These are phyloP conservation scores for Hymenochirus boettgeri DNA, from an alignment of 2,113 vertebrate species.

Conservation along the genomic window DNA sequence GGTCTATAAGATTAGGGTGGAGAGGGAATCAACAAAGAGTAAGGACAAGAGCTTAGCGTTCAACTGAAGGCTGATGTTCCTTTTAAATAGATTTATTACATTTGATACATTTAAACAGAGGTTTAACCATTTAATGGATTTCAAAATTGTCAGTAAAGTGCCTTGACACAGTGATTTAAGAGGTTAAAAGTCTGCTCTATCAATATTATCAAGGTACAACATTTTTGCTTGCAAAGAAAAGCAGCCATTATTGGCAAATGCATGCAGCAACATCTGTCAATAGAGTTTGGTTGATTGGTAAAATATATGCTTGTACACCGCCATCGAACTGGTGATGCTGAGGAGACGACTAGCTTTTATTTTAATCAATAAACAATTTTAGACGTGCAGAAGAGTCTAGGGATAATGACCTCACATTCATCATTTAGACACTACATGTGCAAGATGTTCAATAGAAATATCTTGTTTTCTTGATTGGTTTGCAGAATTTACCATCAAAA, in stretches of 20 bases:
- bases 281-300: background rate
- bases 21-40: no score
- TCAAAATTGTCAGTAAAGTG: background rate
- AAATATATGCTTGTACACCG: background rate
- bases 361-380: slow-evolving; percentile 16
- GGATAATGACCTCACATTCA: slow-evolving; percentile 12
- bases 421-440: background rate
- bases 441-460: background rate
- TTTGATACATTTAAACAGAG: background rate
- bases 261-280: background rate
- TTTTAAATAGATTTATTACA: background rate
- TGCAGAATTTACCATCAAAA: slow-evolving; percentile 3
- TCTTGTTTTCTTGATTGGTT: background rate
- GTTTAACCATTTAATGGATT: background rate
- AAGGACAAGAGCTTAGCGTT: no score
- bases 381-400: background rate
- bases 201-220: slow-evolving; percentile 7
- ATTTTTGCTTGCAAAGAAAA: background rate
- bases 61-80: no score
- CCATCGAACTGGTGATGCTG: background rate
- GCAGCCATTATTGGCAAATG: background rate
- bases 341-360: background rate
- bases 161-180: background rate
- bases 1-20: no score
- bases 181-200: background rate